Evolutionary conservation across 2,888 invertebrate species (phyloP), one percentile per base, ranked within the genome.

Genomic region (Apodemia zela): DNA sequence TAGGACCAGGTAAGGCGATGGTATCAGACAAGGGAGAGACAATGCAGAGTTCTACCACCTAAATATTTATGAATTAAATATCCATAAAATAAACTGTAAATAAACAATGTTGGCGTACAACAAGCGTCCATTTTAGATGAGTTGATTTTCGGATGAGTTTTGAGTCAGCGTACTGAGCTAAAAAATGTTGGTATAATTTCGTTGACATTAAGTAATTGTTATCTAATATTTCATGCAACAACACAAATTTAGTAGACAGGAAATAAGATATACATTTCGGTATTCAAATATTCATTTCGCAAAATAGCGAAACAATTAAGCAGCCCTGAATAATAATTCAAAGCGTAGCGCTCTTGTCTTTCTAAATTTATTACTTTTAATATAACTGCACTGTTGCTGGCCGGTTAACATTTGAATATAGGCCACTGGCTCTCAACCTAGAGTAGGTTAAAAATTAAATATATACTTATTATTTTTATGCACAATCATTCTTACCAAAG

Each of bases 291-390:
- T 57, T 57, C 54, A 57, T 57, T 57, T 57, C 7, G 29, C 54
- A 29, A 57, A 57, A 57, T 57, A 57, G 25, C 54, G 21, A 57
- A 57, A 57, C 54, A 57, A 57, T 57, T 57, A 57, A 57, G 54
- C 54, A 57, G 25, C 25, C 54, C 54, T 57, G 21, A 57, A 57
- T 29, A 57, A 57, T 54, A 29, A 25, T 54, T 54, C 54, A 54
- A 25, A 54, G 54, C 54, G 54, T 21, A 18, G 21, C 29, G 54
- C 54, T 54, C 54, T 54, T 54, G 54, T 54, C 54, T 54, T 54
- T 54, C 13, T 13, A 54, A 54, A 54, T 54, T 54, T 54, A 54
- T 54, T 54, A 54, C 54, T 54, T 54, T 54, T 54, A 54, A 54
- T 54, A 54, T 54, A 54, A 54, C 54, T 54, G 15, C 54, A 25